Percentiles rank a stretch among this genome's conserved stretches.
phyloP scores from a whole-genome alignment of 1,140 invertebrate species.

The Parasteatoda tepidariorum region DNA sequence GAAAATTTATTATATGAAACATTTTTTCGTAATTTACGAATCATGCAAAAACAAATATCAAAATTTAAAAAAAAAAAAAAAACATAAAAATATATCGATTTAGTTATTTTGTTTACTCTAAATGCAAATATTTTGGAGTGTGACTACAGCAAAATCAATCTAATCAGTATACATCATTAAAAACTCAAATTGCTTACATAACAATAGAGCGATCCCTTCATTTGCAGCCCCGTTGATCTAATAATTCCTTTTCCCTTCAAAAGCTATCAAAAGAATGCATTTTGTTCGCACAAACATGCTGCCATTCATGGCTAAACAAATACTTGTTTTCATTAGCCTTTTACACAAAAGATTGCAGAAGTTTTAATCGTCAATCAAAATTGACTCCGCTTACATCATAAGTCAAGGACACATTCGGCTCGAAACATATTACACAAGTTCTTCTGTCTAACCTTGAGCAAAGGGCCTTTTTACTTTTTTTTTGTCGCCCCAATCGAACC shows the following conservation, averaged over 20 bases:
- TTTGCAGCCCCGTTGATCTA: background rate
- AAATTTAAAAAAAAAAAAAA: no score
- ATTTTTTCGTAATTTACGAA: no score
- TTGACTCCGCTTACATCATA: slow-evolving; percentile 36
- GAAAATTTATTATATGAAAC: no score
- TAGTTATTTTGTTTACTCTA: no score
- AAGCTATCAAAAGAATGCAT: background rate
- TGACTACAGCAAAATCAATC: no score
- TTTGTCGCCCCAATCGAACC: slow-evolving; percentile 7
- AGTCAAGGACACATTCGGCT: slow-evolving; percentile 27
- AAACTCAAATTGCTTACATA: background rate
- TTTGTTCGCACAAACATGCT: background rate
- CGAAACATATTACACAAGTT: slow-evolving; percentile 28
- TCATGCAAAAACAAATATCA: no score
- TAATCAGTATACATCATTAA: background rate
- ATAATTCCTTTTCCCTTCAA: background rate
- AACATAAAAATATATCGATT: no score
- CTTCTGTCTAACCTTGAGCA: background rate
- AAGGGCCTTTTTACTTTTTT: background rate
- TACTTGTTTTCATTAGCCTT: background rate
- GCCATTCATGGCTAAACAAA: background rate
- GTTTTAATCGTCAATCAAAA: slow-evolving; percentile 28
- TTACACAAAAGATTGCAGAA: slow-evolving; percentile 11
- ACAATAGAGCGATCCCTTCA: background rate
- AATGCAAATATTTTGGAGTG: no score